Percentiles rank a stretch among this genome's conserved stretches.
phyloP scores from a whole-genome alignment of 2,888 invertebrate genomes.

The Ligdia adustata region DNA sequence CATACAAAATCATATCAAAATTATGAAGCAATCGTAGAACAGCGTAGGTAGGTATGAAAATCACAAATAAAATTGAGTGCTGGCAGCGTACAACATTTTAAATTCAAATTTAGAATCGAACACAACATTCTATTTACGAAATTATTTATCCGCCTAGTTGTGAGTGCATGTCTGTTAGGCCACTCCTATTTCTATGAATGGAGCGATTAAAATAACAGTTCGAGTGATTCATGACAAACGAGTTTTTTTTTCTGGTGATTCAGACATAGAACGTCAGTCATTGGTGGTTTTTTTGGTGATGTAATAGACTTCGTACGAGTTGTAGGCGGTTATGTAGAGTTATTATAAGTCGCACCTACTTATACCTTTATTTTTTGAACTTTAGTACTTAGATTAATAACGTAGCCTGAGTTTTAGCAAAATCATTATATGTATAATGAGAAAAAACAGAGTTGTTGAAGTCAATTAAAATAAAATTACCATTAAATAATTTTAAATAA shows the following conservation, averaged over 20 bases:
- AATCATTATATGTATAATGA: no score
- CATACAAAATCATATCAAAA: no score
- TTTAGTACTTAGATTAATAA: no score
- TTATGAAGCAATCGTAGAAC: no score
- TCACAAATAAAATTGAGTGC: conserved; percentile 8
- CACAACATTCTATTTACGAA: conserved; percentile 68
- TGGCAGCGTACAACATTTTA: conserved; percentile 48
- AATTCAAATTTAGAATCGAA: conserved; percentile 75
- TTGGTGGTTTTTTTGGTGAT: conserved; percentile 25
- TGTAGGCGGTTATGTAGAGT: conserved; percentile 5
- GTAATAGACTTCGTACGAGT: conserved; percentile 5
- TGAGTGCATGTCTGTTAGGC: conserved; percentile 64
- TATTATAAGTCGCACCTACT: no score
- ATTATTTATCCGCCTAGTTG: conserved; percentile 74
- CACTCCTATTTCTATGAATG: conserved; percentile 50
- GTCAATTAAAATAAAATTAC: no score
- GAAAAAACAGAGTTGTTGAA: no score
- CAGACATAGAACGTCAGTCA: conserved; percentile 28
- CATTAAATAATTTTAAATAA: no score
- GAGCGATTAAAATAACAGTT: conserved; percentile 32
- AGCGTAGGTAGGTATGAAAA: no score
- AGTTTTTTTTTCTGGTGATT: conserved; percentile 23
- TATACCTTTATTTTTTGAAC: not conserved
- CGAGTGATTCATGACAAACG: conserved; percentile 27
- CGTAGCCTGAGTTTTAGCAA: no score